A percentile compares a stretch with the other conserved stretches of the same genome.
phyloP scores from a whole-genome alignment of 2,888 invertebrate genomes.

The Lasioglossum calceatum region DNA sequence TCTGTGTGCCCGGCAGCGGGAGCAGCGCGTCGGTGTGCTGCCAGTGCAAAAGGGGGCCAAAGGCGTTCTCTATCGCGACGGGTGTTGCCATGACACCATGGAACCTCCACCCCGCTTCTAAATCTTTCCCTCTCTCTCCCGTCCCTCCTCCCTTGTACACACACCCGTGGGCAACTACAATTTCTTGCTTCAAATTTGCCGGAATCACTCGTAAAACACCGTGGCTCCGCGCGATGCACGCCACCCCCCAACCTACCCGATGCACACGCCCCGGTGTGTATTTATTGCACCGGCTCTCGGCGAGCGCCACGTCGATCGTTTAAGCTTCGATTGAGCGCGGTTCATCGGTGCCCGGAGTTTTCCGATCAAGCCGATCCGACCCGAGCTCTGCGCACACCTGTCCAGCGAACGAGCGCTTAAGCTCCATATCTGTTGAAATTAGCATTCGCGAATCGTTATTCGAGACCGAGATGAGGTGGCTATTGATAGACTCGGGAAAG shows the following conservation, averaged over 20 bases:
- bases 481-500: too few species aligned
- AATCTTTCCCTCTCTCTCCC: slow-evolving; percentile 69
- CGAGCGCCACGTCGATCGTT: neutral
- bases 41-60: slow-evolving; percentile 71
- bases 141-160: slow-evolving; percentile 46
- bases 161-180: slow-evolving; percentile 58
- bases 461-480: too few species aligned
- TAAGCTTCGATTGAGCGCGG: slow-evolving; percentile 22
- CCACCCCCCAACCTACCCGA: neutral
- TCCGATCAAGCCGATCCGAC: neutral
- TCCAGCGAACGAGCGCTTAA: neutral
- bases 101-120: slow-evolving; percentile 77
- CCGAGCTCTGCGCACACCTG: neutral
- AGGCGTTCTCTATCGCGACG: slow-evolving; percentile 76
- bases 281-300: slow-evolving; percentile 31
- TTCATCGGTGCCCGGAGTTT: slow-evolving; percentile 3
- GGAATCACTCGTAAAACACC: slow-evolving; percentile 60
- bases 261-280: neutral
- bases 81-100: slow-evolving; percentile 84
- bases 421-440: neutral
- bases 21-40: slow-evolving; percentile 37
- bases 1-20: neutral
- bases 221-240: slow-evolving; percentile 10
- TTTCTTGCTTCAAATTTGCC: slow-evolving; percentile 60
- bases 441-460: neutral